These are phyloP conservation scores for Todiramphus saurophagus DNA, from an alignment of 2,113 vertebrate species.

Conservation along the genomic window DNA sequence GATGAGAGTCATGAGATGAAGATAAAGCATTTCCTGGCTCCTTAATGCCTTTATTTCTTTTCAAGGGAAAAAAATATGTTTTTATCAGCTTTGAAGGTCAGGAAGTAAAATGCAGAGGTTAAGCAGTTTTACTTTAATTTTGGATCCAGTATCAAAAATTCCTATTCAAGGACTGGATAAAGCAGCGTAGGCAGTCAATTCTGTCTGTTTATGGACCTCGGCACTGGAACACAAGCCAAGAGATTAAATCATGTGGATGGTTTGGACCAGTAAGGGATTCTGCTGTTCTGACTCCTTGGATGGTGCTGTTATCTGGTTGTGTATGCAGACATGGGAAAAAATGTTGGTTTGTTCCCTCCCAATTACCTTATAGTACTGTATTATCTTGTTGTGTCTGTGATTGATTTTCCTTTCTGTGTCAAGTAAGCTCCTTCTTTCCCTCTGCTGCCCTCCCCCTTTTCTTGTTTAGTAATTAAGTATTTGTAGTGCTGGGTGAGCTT, in stretches of 20 bases:
- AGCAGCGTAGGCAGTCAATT: not conserved
- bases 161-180: not conserved
- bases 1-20: conserved; percentile 21
- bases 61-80: conserved; percentile 9
- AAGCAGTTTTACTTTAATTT: conserved; percentile 33
- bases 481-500: not conserved
- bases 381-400: not conserved
- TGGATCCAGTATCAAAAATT: conserved; percentile 1
- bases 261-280: not conserved
- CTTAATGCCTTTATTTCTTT: conserved; percentile 6
- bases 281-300: not conserved
- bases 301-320: not conserved
- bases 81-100: conserved; percentile 49
- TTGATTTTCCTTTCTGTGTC: not conserved
- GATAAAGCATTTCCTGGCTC: conserved; percentile 39
- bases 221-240: not conserved
- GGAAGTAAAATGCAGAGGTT: conserved; percentile 25
- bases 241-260: not conserved
- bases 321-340: not conserved
- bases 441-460: too few species aligned
- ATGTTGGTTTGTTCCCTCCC: not conserved
- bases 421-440: not conserved
- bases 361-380: not conserved
- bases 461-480: not conserved
- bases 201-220: not conserved